Evolutionary conservation across 30 jellyfish, hydroid and myxozoan species (phyloP).

Genomic region (Aurelia aurita complex sp. Pacific): DNA sequence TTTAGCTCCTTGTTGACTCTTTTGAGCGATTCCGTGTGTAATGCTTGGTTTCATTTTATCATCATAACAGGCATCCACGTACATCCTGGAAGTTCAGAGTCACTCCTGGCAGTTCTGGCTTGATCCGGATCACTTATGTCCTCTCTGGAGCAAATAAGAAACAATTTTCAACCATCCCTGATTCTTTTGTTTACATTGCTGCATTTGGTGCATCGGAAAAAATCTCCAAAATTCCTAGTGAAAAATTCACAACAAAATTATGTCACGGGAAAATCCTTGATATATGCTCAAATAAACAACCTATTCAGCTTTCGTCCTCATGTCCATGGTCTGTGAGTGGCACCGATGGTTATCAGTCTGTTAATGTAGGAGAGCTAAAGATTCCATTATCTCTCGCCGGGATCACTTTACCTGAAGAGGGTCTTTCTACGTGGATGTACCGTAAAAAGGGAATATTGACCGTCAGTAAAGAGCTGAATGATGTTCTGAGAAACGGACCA

Average conservation of each 20-base stretch:
- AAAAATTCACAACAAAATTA: conserved; percentile 12
- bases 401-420: conserved; percentile 39
- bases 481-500: conserved; percentile 20
- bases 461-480: conserved; percentile 42
- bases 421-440: conserved; percentile 36
- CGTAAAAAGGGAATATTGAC: conserved; percentile 54
- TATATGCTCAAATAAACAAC: conserved; percentile 29
- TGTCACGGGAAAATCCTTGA: conserved; percentile 40
- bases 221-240: conserved; percentile 29
- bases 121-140: conserved; percentile 37
- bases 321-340: conserved; percentile 71
- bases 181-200: conserved; percentile 46
- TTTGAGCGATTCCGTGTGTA: too few relatives aligned
- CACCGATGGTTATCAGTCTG: conserved; percentile 63
- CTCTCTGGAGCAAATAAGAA: conserved; percentile 48
- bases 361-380: conserved; percentile 12
- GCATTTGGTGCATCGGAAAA: conserved; percentile 40
- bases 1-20: too few relatives aligned
- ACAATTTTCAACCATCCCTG: conserved; percentile 28
- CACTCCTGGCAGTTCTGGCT: conserved; percentile 45
- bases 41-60: too few relatives aligned
- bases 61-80: conserved; percentile 30
- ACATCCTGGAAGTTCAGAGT: conserved; percentile 40
- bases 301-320: conserved; percentile 46
- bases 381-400: conserved; percentile 74